Evolutionary conservation across 2,113 vertebrate species (phyloP).

Genomic region (Speoplatyrhinus poulsoni): DNA sequence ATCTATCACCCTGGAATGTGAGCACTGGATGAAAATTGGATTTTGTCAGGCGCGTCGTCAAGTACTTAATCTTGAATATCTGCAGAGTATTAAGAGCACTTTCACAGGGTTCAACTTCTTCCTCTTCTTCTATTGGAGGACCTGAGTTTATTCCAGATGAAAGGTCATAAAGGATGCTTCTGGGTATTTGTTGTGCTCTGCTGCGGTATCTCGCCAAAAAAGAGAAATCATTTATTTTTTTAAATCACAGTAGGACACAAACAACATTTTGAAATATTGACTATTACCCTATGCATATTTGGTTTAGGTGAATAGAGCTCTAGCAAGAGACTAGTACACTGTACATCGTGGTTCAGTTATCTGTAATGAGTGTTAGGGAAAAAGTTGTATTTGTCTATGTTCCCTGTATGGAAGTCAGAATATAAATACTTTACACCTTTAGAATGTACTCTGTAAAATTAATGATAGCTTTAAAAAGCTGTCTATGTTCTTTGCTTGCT

Average conservation of each 20-base stretch:
- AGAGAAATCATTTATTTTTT: not conserved
- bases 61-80: slow-evolving; percentile 78
- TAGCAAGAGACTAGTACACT: not conserved
- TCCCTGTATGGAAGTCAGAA: too few relatives aligned
- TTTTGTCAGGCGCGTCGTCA: slow-evolving; percentile 74
- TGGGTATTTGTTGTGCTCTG: slow-evolving; percentile 33
- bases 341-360: not conserved
- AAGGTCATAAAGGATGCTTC: slow-evolving; percentile 32
- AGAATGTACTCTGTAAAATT: too few relatives aligned
- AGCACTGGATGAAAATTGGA: slow-evolving; percentile 74
- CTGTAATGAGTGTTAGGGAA: not conserved
- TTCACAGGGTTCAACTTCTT: slow-evolving; percentile 40
- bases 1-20: slow-evolving; percentile 55
- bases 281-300: not conserved
- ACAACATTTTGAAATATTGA: slow-evolving; percentile 10
- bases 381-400: not conserved
- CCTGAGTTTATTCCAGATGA: slow-evolving; percentile 41
- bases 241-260: slow-evolving; percentile 1
- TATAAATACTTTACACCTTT: too few relatives aligned
- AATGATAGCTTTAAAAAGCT: too few relatives aligned
- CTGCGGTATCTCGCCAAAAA: slow-evolving; percentile 20
- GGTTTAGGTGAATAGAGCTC: slow-evolving; percentile 6
- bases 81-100: slow-evolving; percentile 68
- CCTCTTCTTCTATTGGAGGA: slow-evolving; percentile 31
- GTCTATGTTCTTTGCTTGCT: too few relatives aligned